Base-by-base conservation (phyloP, 2,797 vertebrate genomes). In the Alcedo atthis region DNA sequence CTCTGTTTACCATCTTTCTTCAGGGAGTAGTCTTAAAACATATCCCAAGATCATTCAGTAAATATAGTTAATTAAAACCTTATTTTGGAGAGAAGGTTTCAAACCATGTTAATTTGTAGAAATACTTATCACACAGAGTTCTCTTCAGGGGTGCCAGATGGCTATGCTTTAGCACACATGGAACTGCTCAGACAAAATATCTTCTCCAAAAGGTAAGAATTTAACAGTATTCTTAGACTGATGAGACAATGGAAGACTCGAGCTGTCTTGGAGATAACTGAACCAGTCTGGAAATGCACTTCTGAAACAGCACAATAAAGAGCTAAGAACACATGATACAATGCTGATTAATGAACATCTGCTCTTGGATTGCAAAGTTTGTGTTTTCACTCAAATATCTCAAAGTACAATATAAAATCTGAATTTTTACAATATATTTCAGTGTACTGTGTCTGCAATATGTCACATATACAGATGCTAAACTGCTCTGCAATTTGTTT, bases 191-290 rank as follows among this genome's bases (percentile, higher is more conserved):
- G 88, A 90, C 81, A 78, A 85, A 95, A 85, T 73, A 59, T 81
- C 83, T 94, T 88, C 86, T 95, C 88, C 88, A 93, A 92, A 92
- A 95, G 94, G 95, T 96, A 92, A 90, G 48, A 81, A 76, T 92
- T 75, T 77, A 22, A 91, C 77, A 82, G 12, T 82, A 61, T 51
- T 37, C 33, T 79, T 87, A 91, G 55, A 25, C 59, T 91, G 51
- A 84, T 92, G 90, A 94, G 17, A 66, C 24, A 80, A 88, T 6
- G 75, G 74, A 67, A 91, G n/a, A 86, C n/a, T 69, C 35, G 32
- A 21, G 26, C 53, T 81, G 59, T 82, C 61, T 82, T 92, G 64
- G 70, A 87, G 78, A 85, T 43, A 48, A 62, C 73, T n/a, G 43
- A 83, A 70, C 15, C 54, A 57, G 42, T 90, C 89, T 92, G 81